Evolutionary conservation across 2,113 vertebrate species (phyloP).

Genomic region (Empidonax traillii): DNA sequence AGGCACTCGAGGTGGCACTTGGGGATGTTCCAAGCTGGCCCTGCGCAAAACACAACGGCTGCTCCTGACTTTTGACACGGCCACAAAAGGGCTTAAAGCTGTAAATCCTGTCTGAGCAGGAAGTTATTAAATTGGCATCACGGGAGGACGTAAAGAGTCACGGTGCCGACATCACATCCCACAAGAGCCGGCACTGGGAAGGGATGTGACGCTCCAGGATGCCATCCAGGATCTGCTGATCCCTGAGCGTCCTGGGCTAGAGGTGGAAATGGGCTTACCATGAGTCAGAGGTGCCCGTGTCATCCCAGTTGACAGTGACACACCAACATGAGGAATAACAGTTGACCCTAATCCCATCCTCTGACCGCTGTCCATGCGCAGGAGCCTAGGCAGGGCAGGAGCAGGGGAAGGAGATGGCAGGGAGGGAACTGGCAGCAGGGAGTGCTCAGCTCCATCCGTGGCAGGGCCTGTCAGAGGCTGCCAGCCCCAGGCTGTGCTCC

Average conservation of each 20-base stretch:
- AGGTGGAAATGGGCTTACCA: not conserved
- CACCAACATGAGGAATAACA: not conserved
- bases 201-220: accelerated
- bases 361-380: not conserved
- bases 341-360: not conserved
- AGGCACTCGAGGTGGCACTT: not conserved
- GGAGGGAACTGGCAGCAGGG: not conserved
- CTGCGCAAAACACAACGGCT: accelerated
- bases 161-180: not conserved
- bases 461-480: not conserved
- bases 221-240: not conserved
- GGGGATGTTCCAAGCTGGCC: not conserved
- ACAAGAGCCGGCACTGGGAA: accelerated
- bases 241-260: not conserved
- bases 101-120: conserved; percentile 48
- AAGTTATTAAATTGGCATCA: not conserved
- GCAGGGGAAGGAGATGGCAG: not conserved
- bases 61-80: not conserved
- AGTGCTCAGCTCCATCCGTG: not conserved
- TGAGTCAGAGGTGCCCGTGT: not conserved
- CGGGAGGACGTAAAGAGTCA: not conserved
- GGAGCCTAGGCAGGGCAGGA: not conserved
- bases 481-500: not conserved
- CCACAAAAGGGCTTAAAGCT: not conserved
- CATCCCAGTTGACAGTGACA: not conserved